A percentile compares a stretch with the other conserved stretches of the same genome.
These are phyloP conservation scores for Dreissena rostriformis DNA, from an alignment of 1,140 invertebrate genomes.

Conservation along the genomic window DNA sequence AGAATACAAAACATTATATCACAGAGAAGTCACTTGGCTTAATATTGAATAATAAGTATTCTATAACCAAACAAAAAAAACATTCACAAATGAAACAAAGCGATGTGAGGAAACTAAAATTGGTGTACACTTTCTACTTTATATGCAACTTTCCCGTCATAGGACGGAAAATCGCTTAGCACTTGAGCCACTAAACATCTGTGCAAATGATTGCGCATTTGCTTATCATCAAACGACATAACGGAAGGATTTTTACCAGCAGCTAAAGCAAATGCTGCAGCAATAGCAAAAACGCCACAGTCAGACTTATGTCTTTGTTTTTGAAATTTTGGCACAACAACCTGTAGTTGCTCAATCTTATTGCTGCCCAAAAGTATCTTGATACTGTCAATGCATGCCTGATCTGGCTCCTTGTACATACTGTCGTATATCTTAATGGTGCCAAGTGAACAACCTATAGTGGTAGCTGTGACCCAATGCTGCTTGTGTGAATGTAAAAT, in stretches of 20 bases:
- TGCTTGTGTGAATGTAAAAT: conserved; percentile 38
- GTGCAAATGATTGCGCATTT: conserved; percentile 26
- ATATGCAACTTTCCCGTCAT: background rate
- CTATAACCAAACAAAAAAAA: background rate
- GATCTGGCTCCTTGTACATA: conserved; percentile 16
- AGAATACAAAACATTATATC: background rate
- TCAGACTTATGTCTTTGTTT: conserved; percentile 24
- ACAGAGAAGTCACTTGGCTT: background rate
- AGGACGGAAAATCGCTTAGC: conserved; percentile 17
- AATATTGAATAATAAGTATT: background rate
- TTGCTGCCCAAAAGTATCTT: background rate
- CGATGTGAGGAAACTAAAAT: background rate
- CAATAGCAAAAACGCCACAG: conserved; percentile 50
- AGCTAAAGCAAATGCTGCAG: conserved; percentile 42
- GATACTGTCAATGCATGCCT: background rate
- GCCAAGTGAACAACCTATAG: background rate
- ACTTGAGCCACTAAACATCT: background rate
- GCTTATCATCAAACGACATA: background rate
- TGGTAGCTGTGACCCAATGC: conserved; percentile 38
- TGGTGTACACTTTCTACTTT: background rate
- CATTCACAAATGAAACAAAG: background rate
- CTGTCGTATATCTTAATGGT: conserved; percentile 32
- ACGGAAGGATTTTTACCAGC: conserved; percentile 19
- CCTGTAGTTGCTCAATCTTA: background rate
- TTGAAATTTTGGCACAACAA: conserved; percentile 41